phyloP scores from a whole-genome alignment of 2,113 vertebrate genomes.

The Hippocampus barbouri region DNA sequence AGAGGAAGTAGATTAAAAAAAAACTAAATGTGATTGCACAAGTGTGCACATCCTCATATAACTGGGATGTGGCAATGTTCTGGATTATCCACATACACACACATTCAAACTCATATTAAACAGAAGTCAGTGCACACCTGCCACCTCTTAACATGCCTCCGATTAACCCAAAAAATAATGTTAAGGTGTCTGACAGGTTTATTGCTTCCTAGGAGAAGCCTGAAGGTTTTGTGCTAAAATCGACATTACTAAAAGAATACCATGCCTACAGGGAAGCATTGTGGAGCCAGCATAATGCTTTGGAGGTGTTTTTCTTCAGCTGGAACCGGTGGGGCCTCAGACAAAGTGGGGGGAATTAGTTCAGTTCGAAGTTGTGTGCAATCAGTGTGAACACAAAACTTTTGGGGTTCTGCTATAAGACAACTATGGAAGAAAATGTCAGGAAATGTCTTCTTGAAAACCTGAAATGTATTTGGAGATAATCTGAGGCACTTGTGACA shows the following conservation, averaged over 20 bases:
- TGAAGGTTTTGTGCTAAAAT: neutral
- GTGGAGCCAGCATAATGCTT: neutral
- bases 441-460: neutral
- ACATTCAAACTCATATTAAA: neutral
- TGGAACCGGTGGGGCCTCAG: too few relatives aligned
- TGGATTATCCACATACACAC: neutral
- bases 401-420: neutral
- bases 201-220: neutral
- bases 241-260: neutral
- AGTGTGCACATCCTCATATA: neutral
- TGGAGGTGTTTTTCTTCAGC: neutral
- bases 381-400: neutral
- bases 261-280: neutral
- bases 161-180: neutral
- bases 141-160: neutral
- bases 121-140: neutral
- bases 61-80: too few relatives aligned
- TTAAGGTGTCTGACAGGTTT: neutral
- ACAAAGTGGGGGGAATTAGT: neutral
- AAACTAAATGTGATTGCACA: neutral
- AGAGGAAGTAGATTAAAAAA: too few relatives aligned
- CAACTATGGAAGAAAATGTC: neutral
- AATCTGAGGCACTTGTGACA: too few relatives aligned
- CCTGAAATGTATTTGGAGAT: neutral
- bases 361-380: neutral